Conservation (phyloP, 2,113 vertebrate species). For the Pelecanus crispus region DNA sequence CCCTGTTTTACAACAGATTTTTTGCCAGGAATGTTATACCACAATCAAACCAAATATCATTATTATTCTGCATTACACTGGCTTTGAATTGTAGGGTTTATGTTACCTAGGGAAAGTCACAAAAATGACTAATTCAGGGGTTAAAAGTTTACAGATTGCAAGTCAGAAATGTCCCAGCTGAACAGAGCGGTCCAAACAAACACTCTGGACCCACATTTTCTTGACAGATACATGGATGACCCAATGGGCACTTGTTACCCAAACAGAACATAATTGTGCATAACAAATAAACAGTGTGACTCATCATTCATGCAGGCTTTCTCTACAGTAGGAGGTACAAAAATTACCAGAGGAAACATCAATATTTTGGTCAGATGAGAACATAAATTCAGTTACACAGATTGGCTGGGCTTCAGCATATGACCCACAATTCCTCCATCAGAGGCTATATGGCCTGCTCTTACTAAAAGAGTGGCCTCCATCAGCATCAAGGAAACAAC, state of each 20-base stretch:
- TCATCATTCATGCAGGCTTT: neutral
- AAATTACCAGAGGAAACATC: neutral
- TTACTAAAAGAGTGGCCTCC: neutral
- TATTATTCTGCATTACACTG: neutral
- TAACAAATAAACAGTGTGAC: neutral
- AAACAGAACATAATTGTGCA: neutral
- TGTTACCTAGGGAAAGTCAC: rapidly evolving
- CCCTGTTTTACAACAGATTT: neutral
- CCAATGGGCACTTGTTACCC: neutral
- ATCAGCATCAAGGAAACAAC: neutral
- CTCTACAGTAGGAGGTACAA: neutral
- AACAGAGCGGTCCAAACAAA: neutral
- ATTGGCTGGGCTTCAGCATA: neutral
- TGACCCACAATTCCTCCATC: neutral
- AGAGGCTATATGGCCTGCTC: neutral
- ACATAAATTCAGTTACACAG: neutral
- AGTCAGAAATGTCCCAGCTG: neutral
- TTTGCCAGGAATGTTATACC: neutral
- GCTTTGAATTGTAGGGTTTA: neutral
- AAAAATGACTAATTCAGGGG: neutral
- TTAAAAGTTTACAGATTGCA: neutral
- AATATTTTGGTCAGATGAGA: neutral
- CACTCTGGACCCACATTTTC: neutral
- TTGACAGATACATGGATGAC: neutral
- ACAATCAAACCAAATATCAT: neutral